Evolutionary conservation across 1,140 invertebrate species (phyloP), one percentile per base, ranked within the genome.

Genomic region (Ericerus pela): DNA sequence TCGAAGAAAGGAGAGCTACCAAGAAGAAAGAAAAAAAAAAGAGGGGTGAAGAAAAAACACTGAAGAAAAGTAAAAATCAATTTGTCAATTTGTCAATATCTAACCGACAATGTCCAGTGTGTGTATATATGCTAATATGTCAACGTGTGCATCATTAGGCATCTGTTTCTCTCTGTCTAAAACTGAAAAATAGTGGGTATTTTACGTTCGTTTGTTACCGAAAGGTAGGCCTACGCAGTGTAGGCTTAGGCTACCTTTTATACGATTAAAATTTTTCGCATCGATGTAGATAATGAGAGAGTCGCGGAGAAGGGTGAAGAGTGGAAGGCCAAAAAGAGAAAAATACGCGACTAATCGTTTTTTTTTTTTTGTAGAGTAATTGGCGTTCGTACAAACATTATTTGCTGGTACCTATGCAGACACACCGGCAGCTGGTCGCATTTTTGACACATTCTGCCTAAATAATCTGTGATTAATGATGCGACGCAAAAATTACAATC

Each of bases 41-140:
- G n/a, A n/a, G n/a, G n/a, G n/a, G n/a, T n/a, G n/a, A n/a, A n/a
- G n/a, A n/a, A n/a, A n/a, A n/a, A n/a, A n/a, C n/a, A n/a, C n/a
- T n/a, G n/a, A n/a, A 24, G 26, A 47, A 47, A 47, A n/a, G n/a
- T n/a, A n/a, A n/a, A n/a, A n/a, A n/a, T n/a, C n/a, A n/a, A n/a
- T n/a, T n/a, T n/a, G 41, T 47, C 41, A 47, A 47, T 47, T 47
- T 47, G 41, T 47, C 41, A 47, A 47, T 8, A 47, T n/a, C 16
- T 47, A 47, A 20, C 41, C 41, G 41, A 47, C 41, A 47, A 47
- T 47, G 41, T 24, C 41, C 41, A 47, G 16, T 47, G 41, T 47
- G n/a, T n/a, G n/a, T n/a, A n/a, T n/a, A n/a, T n/a, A 47, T 47
- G 41, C 41, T 47, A 47, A 47, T n/a, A n/a, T 47, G 20, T 47